A percentile compares a stretch with the other conserved stretches of the same genome.
phyloP scores from a whole-genome alignment of 1,140 invertebrate species.

The Oreohelix idahoensis region DNA sequence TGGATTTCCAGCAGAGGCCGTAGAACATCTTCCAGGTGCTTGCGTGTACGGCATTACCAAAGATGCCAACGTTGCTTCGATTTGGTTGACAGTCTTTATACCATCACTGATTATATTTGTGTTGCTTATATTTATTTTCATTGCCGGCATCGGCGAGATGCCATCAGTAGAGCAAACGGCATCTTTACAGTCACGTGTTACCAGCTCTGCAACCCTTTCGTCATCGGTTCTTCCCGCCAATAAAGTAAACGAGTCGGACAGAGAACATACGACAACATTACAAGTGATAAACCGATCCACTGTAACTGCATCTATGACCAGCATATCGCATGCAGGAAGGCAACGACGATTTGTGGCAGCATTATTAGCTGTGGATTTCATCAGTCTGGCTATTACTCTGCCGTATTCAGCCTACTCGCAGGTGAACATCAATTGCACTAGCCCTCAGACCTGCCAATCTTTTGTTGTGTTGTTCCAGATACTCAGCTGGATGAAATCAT shows the following conservation, averaged over 20 bases:
- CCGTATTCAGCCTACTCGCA: conserved; percentile 46
- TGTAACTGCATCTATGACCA: not conserved
- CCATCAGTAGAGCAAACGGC: not conserved
- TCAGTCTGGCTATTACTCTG: conserved; percentile 42
- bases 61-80: conserved; percentile 37
- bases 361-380: conserved; percentile 41
- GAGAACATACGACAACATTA: not conserved
- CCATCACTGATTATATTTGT: conserved; percentile 43
- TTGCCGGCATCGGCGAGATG: conserved; percentile 45
- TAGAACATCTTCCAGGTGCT: conserved; percentile 26
- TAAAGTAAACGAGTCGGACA: not conserved
- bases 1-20: conserved; percentile 11
- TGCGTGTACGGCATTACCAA: conserved; percentile 49
- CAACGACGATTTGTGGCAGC: conserved; percentile 45
- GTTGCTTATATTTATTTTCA: conserved; percentile 45
- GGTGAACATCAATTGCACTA: conserved; percentile 39
- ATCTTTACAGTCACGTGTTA: not conserved
- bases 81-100: conserved; percentile 42
- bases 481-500: conserved; percentile 44
- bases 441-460: conserved; percentile 38
- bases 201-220: not conserved
- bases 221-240: not conserved
- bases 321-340: not conserved
- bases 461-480: conserved; percentile 41
- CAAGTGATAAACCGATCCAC: not conserved